Conservation (phyloP, 2,888 invertebrate species). For the Clivina fossor region DNA sequence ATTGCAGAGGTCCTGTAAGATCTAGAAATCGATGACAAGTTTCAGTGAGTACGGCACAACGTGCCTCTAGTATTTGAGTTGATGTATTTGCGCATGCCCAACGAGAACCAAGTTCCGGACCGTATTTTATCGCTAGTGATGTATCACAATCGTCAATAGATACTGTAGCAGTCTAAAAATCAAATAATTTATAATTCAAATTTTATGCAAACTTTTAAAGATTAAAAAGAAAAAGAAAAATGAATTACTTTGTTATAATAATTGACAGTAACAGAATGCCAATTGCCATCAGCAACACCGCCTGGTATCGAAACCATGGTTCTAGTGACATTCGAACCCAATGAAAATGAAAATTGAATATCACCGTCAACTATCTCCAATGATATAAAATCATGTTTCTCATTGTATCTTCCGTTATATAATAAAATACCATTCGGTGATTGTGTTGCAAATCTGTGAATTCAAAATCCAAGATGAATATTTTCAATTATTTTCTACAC, state of each 20-base stretch:
- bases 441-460: conserved; percentile 82
- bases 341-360: conserved; percentile 83
- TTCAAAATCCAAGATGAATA: no score
- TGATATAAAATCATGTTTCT: conserved; percentile 90
- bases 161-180: conserved; percentile 72
- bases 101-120: conserved; percentile 67
- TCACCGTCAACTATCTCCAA: conserved; percentile 77
- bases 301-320: conserved; percentile 67
- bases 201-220: no score
- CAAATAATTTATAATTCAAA: conserved; percentile 26
- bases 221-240: no score
- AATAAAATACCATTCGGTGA: conserved; percentile 79
- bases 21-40: conserved; percentile 88
- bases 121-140: conserved; percentile 72
- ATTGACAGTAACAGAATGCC: conserved; percentile 83
- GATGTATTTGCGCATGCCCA: conserved; percentile 85
- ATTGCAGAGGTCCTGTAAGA: conserved; percentile 67
- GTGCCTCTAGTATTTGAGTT: conserved; percentile 70
- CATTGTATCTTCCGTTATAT: conserved; percentile 96
- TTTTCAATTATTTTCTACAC: conserved; percentile 9
- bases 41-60: conserved; percentile 74
- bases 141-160: conserved; percentile 87
- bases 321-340: conserved; percentile 75
- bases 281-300: conserved; percentile 82
- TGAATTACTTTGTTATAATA: conserved; percentile 75